Percentiles rank a stretch among this genome's conserved stretches.
These are phyloP conservation scores for Hypomesus transpacificus DNA, from an alignment of 2,113 vertebrate species.

Conservation along the genomic window DNA sequence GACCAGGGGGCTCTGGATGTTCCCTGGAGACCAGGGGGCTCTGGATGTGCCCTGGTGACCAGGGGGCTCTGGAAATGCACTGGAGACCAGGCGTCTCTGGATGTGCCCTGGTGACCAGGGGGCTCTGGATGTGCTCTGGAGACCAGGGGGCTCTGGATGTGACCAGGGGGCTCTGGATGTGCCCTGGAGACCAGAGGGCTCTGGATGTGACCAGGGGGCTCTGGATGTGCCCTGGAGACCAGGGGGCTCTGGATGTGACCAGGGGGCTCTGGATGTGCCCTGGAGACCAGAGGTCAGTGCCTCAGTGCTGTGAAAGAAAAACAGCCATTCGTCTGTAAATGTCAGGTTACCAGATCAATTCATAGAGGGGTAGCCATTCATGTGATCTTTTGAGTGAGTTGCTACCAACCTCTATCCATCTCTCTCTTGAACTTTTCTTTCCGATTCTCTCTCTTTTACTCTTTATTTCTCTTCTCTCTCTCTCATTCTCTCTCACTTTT, in stretches of 20 bases:
- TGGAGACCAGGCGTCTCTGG: too few species aligned
- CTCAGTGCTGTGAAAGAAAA: slow-evolving; percentile 12
- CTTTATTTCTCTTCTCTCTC: not conserved
- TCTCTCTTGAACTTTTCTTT: not conserved
- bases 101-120: too few species aligned
- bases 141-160: slow-evolving; percentile 33
- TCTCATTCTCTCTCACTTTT: not conserved
- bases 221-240: too few species aligned
- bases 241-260: too few species aligned
- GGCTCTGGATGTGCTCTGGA: too few species aligned
- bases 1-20: too few species aligned
- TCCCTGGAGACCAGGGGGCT: slow-evolving; percentile 31
- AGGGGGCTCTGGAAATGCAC: too few species aligned
- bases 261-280: slow-evolving; percentile 34
- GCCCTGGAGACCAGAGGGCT: too few species aligned
- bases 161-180: too few species aligned
- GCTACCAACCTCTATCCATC: not conserved
- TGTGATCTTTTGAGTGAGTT: not conserved
- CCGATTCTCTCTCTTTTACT: not conserved
- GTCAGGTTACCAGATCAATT: not conserved
- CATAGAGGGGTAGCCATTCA: not conserved
- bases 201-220: too few species aligned
- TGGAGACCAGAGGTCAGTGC: slow-evolving; percentile 20
- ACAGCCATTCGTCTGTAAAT: slow-evolving; percentile 30
- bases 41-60: slow-evolving; percentile 28